Evolutionary conservation across 2,797 vertebrate species (phyloP).

Genomic region (Tragelaphus eurycerus): DNA sequence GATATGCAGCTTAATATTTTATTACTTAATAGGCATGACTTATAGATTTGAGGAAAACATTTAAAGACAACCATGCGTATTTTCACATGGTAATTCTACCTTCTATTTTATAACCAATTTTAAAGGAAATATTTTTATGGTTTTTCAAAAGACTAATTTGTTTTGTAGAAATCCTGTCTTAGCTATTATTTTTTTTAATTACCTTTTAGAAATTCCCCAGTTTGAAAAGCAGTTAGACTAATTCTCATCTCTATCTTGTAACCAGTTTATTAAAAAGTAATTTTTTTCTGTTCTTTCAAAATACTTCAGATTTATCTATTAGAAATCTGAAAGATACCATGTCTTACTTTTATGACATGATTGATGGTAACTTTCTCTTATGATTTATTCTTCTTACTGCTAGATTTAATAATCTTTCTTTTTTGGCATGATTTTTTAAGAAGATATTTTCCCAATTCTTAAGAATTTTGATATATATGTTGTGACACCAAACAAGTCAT

Average conservation of each 20-base stretch:
- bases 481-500: background rate
- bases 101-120: slow-evolving; percentile 13
- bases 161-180: slow-evolving; percentile 13
- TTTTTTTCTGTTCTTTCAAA: slow-evolving; percentile 42
- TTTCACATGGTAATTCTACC: background rate
- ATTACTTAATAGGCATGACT: background rate
- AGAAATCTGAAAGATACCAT: background rate
- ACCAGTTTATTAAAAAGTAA: background rate
- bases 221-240: background rate
- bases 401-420: slow-evolving; percentile 37
- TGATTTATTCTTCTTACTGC: slow-evolving; percentile 28
- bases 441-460: slow-evolving; percentile 3
- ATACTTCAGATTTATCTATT: background rate
- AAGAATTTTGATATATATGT: slow-evolving; percentile 49
- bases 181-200: background rate
- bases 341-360: background rate
- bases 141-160: background rate
- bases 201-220: background rate
- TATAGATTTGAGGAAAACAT: background rate
- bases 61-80: background rate
- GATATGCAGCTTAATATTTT: background rate
- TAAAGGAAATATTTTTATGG: background rate
- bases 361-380: background rate
- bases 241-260: background rate
- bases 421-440: slow-evolving; percentile 1